These are phyloP conservation scores for Columba guinea DNA, from an alignment of 2,797 vertebrate genomes.

Conservation along the genomic window DNA sequence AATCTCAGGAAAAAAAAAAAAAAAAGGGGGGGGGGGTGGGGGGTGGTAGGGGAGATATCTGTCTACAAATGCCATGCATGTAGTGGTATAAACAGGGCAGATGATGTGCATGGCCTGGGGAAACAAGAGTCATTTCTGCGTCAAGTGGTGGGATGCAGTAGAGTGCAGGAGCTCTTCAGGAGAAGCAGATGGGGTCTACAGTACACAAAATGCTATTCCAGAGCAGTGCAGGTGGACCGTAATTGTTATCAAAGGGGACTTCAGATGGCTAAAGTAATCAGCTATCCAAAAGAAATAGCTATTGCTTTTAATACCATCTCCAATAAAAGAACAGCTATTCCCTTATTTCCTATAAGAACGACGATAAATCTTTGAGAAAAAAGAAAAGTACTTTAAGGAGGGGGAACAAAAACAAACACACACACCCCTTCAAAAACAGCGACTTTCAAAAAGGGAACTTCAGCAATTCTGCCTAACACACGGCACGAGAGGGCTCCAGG, in stretches of 20 bases:
- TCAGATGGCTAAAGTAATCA: background rate
- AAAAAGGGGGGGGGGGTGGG: too few species aligned
- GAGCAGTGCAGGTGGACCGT: background rate
- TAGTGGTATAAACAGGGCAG: background rate
- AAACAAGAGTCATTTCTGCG: accelerated
- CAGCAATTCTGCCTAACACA: background rate
- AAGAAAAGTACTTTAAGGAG: background rate
- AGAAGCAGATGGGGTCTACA: background rate
- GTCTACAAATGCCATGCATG: slow-evolving; percentile 23
- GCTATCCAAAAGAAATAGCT: background rate
- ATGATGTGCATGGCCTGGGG: accelerated
- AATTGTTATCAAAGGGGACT: background rate
- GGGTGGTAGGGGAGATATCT: accelerated
- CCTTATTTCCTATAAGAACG: background rate
- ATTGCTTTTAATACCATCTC: background rate
- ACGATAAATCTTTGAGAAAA: background rate
- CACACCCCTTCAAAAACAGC: background rate
- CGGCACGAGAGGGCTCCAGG: background rate
- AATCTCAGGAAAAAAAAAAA: background rate
- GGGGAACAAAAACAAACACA: too few species aligned
- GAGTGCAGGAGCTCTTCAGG: background rate
- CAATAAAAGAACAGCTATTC: background rate
- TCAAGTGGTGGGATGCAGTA: background rate
- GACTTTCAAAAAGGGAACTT: background rate
- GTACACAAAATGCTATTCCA: background rate